Conservation (phyloP, 2,888 invertebrate species). For the Nasonovia ribisnigri region DNA sequence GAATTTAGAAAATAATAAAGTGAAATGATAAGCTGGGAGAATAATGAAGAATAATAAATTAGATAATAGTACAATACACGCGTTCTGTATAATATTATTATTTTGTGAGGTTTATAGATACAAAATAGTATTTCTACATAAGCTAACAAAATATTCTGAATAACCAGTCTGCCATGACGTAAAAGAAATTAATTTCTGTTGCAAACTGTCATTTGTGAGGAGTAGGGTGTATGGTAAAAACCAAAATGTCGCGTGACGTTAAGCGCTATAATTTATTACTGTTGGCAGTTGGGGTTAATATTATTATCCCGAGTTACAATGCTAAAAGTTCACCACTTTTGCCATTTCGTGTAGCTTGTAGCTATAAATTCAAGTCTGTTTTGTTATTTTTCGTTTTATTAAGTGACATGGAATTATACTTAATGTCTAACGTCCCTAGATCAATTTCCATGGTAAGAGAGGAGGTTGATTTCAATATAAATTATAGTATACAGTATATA, state of each 20-base stretch:
- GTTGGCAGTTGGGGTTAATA: conserved; percentile 53
- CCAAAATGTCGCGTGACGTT: conserved; percentile 62
- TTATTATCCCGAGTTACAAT: conserved; percentile 47
- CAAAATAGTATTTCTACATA: conserved; percentile 12
- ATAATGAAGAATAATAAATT: background rate
- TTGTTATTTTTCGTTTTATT: conserved; percentile 28
- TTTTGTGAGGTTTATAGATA: background rate
- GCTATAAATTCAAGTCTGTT: conserved; percentile 11
- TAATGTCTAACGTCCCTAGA: background rate
- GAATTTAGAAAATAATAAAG: background rate
- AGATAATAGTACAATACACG: background rate
- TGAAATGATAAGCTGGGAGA: background rate
- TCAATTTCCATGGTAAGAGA: background rate
- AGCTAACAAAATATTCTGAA: background rate
- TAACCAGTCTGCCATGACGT: background rate
- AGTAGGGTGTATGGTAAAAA: conserved; percentile 38
- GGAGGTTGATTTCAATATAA: background rate
- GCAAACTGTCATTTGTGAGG: conserved; percentile 39
- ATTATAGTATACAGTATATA: background rate
- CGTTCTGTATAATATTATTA: background rate
- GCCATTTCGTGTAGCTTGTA: conserved; percentile 29
- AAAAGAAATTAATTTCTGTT: conserved; percentile 54
- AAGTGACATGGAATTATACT: background rate
- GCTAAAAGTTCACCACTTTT: conserved; percentile 44
- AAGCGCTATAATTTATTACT: conserved; percentile 59